Evolutionary conservation across 2,888 invertebrate species (phyloP), one percentile per base, ranked within the genome.

Genomic region (Acrobasis repandana): DNA sequence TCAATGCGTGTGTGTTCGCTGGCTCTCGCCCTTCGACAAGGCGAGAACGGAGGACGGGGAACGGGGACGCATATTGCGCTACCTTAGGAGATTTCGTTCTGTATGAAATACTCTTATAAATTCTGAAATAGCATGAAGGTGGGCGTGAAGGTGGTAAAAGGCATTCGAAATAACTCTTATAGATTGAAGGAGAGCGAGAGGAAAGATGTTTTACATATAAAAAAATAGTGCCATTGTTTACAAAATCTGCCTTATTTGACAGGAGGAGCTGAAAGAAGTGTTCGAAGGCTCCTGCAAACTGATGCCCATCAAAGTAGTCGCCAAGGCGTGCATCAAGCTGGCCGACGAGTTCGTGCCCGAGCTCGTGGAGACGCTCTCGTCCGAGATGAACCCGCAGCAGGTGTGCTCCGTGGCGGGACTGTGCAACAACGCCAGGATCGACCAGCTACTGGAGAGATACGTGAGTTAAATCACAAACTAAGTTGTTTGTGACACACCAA

Each of bases 341-440:
- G 96, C 95, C 0, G 97, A 98, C 80, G 94, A 97, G 74, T 97
- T 96, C 80, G 95, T 97, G 57, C 97, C 97, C 0, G 97, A 98
- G 78, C 83, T 98, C 61, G 95, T 98, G 36, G 98, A 98, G 79
- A 96, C 97, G 0, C 85, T 98, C 52, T 95, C 97, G 1, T 98
- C 98, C 0, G 94, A 98, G 87, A 98, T 98, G 98, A 96, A 98
- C 89, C 97, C 98, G 0, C 95, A 96, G 79, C 94, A 95, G 43
- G 97, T 98, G 43, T 98, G 97, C 82, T 94, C 96, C 0, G 96
- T 97, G 11, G 97, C 97, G 58, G 97, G 97, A 0, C 94, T 98
- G 8, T 98, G 98, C 74, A 97, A 98, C 81, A 97, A 94, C 75
- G 94, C 91, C 6, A 91, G 88, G 63, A 95, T 97, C 59, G 96